A percentile compares a stretch with the other conserved stretches of the same genome.
Evolutionary conservation across 2,797 vertebrate species (phyloP).

Genomic region (Oophaga sylvatica): DNA sequence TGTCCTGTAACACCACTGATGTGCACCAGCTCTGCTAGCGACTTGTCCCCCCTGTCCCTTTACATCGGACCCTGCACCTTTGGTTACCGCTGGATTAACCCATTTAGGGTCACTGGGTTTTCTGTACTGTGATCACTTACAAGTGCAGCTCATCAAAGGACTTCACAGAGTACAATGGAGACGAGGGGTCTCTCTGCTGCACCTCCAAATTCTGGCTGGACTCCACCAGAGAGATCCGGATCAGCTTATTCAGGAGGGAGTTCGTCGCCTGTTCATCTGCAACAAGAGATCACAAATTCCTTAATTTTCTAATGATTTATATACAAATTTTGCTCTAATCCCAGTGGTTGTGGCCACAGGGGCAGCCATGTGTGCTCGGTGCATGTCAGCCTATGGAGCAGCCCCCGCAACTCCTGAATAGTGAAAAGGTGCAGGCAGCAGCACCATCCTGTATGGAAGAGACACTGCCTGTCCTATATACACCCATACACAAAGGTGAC

Average conservation of each 20-base stretch:
- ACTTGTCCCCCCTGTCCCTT: too few relatives aligned
- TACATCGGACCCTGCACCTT: too few relatives aligned
- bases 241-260: conserved; percentile 79
- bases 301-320: not conserved
- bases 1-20: not conserved
- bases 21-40: not conserved
- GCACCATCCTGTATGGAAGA: too few relatives aligned
- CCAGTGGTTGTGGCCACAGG: not conserved
- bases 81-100: too few relatives aligned
- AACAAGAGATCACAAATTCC: not conserved
- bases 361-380: too few relatives aligned
- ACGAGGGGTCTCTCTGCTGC: conserved; percentile 75
- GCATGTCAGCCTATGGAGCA: too few relatives aligned
- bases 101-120: not conserved
- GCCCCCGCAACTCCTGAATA: too few relatives aligned
- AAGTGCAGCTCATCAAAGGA: conserved; percentile 77
- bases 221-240: conserved; percentile 74
- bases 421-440: too few relatives aligned
- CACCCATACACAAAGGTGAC: too few relatives aligned
- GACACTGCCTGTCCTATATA: too few relatives aligned
- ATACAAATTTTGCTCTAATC: too few relatives aligned
- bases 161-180: conserved; percentile 76
- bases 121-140: conserved; percentile 68
- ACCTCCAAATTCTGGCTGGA: conserved; percentile 74
- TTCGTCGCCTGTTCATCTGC: conserved; percentile 67